Percentiles rank a stretch among this genome's conserved stretches.
These are phyloP conservation scores for Eptatretus burgeri DNA, from an alignment of 2,113 vertebrate genomes.

Conservation along the genomic window DNA sequence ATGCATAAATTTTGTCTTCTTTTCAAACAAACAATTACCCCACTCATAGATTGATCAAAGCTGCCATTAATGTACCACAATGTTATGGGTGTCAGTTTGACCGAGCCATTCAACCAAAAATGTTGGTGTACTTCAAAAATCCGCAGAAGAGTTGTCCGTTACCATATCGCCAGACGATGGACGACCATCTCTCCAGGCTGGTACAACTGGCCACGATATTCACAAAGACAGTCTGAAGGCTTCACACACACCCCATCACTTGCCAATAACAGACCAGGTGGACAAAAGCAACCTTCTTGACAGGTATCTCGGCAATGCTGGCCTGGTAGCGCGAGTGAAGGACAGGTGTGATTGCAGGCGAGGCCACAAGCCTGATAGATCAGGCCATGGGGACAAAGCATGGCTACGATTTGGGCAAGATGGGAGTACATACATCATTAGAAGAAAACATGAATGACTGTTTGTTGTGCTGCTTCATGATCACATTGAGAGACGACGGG, in stretches of 20 bases:
- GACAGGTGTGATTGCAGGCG: constrained; percentile 45
- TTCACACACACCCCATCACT: constrained; percentile 23
- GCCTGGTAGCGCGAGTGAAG: constrained; percentile 36
- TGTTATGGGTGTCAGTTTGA: no score
- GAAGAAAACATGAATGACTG: neutral
- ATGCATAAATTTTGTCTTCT: no score
- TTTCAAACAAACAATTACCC: no score
- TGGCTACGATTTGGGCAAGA: constrained; percentile 16
- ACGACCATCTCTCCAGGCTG: constrained; percentile 57
- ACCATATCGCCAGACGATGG: constrained; percentile 56
- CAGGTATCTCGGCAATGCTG: constrained; percentile 25
- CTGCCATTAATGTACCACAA: no score
- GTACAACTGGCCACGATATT: constrained; percentile 61
- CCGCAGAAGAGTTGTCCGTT: constrained; percentile 1
- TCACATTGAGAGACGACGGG: neutral
- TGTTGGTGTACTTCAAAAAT: no score
- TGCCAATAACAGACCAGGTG: constrained; percentile 23
- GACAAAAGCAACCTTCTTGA: constrained; percentile 70
- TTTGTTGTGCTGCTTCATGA: neutral
- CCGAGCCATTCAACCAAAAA: no score
- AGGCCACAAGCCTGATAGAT: constrained; percentile 39
- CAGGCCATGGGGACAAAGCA: constrained; percentile 36
- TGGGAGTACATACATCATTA: constrained; percentile 5
- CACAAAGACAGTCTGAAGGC: constrained; percentile 40
- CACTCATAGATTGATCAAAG: no score